Base-by-base conservation (phyloP, 2,888 invertebrate genomes). In the Seira musarum region DNA sequence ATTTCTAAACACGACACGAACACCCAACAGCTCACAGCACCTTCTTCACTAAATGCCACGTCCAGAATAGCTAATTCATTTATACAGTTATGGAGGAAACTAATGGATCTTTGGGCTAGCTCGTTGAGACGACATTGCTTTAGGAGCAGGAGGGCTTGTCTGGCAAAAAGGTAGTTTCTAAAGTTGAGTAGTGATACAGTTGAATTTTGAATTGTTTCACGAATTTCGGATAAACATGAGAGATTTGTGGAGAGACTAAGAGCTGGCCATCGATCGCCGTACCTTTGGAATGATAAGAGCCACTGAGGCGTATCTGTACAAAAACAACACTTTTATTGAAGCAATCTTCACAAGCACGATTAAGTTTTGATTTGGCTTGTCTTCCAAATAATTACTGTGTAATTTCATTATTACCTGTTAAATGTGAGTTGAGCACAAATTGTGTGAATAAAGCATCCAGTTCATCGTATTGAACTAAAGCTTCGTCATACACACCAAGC, bases 371-470 rank as follows among this genome's bases (percentile, higher is more conserved):
- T n/a, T n/a, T n/a, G n/a, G n/a, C n/a, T n/a, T n/a, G n/a, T n/a
- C n/a, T n/a, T n/a, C 8, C 30, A 30, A 30, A 30, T 30, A 2
- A 30, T n/a, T n/a, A n/a, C n/a, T n/a, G n/a, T n/a, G n/a, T n/a
- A n/a, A n/a, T n/a, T n/a, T n/a, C n/a, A n/a, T n/a, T n/a, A n/a
- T n/a, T n/a, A 91, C 92, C 92, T 82, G 95, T 94, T 84, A 95
- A 92, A 88, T 95, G 94, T n/a, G 96, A 95, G 90, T 97, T 97
- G 85, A 96, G 93, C 74, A 98, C 94, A 90, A 97, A 98, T 90
- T 98, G 98, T 1, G 97, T 96, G 89, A 98, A 97, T 86, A 98
- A 92, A 68, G 97, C 98, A 90, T 98, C 98, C 88, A 99, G 90
- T 90, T 98, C 98, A 89, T 98, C 98, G 89, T 98, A 99, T 88